Evolutionary conservation across 2,888 invertebrate genomes (phyloP), one percentile per base, ranked within the genome.

Genomic region (Pachycephus smyrnensis): DNA sequence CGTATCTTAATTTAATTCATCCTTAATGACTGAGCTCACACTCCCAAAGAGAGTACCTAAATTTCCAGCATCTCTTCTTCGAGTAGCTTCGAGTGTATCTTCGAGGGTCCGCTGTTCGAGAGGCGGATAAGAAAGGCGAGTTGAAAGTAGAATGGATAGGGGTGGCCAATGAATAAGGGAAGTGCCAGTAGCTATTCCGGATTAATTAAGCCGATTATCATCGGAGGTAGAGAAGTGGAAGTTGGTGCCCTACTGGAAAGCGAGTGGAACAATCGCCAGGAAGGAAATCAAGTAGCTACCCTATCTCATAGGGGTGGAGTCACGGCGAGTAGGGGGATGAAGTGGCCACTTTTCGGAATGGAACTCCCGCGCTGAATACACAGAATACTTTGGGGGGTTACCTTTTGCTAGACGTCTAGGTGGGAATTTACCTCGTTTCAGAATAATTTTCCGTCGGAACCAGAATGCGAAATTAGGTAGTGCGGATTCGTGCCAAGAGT

Each of bases 271-370:
- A 77, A 77, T 75, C 55, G 75, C 69, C 69, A 40, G 77, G 40
- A 77, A 77, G 77, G 32, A 75, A 75, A 88, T 89, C 88, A 89
- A 90, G 90, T 91, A 90, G 23, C 55, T 55, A 23, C 4, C 55
- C 55, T 23, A 23, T 55, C 55, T 55, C 6, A 23, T 15, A 23
- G 9, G 23, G 55, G 23, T 55, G 55, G 55, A 55, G 55, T 55
- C 23, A 55, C 23, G 55, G 23, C 23, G 91, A 90, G 89, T 90
- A 87, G 32, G 12, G 31, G 71, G 0, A 71, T 90, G 91, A 91
- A 91, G 91, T 91, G 91, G 90, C 91, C 91, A 91, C 91, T 92
- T 91, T 91, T 91, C 90, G 91, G n/a, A 33, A 71, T 71, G 71
- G 33, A 71, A 33, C 12, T 71, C 33, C 32, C 31, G 31, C 71